Evolutionary conservation across 2,888 invertebrate species (phyloP).

Genomic region (Epistrophe eligans): DNA sequence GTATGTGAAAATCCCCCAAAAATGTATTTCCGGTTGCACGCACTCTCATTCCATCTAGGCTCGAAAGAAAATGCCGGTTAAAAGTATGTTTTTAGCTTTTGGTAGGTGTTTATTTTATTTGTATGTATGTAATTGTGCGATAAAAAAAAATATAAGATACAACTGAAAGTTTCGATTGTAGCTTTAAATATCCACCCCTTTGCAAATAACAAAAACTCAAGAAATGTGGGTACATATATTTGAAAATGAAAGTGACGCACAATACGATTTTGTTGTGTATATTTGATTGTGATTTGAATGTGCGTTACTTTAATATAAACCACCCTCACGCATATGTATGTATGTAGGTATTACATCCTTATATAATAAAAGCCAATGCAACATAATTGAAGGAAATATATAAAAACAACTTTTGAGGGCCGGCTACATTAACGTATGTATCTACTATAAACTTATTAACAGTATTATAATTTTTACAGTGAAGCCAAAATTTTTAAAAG

Average conservation of each 20-base stretch:
- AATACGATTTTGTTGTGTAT: constrained; percentile 6
- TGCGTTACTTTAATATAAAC: no score
- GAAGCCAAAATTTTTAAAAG: not conserved
- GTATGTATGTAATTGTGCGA: not conserved
- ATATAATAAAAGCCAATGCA: no score
- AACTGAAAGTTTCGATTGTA: not conserved
- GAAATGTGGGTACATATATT: not conserved
- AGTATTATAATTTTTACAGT: not conserved
- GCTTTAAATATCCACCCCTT: constrained; percentile 3
- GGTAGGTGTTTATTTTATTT: not conserved
- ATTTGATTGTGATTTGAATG: no score
- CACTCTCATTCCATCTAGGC: not conserved
- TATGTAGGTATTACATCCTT: no score
- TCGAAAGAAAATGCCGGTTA: not conserved
- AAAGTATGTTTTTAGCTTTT: not conserved
- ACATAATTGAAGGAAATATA: not conserved
- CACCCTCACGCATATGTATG: no score
- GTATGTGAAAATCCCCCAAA: not conserved
- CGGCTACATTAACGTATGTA: no score
- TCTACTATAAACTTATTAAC: no score
- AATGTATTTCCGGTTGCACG: constrained; percentile 6
- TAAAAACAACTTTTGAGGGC: not conserved
- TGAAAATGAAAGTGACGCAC: constrained; percentile 22
- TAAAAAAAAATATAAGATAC: not conserved
- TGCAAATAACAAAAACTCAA: not conserved